A percentile compares a stretch with the other conserved stretches of the same genome.
These are phyloP conservation scores for Sinocyclocheilus grahami DNA, from an alignment of 2,113 vertebrate species.

Conservation along the genomic window DNA sequence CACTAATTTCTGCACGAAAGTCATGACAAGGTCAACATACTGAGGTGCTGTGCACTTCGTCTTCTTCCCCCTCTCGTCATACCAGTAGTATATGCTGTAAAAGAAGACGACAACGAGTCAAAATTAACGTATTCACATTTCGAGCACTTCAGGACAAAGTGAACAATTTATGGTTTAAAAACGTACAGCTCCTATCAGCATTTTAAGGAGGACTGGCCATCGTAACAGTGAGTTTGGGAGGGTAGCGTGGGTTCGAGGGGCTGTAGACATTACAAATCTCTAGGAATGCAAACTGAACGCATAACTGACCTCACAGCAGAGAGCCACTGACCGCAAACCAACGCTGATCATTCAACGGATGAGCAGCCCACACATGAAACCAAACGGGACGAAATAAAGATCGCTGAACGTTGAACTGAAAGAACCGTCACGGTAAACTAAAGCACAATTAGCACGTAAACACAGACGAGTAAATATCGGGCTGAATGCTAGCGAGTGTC, in stretches of 20 bases:
- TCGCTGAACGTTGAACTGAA: not conserved
- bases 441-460: not conserved
- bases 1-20: conserved; percentile 96
- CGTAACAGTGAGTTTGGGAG: not conserved
- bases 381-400: no score
- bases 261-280: conserved; percentile 63
- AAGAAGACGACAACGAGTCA: not conserved
- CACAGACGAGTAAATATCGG: not conserved
- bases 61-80: conserved; percentile 98
- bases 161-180: not conserved
- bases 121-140: not conserved
- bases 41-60: conserved; percentile 98
- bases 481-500: not conserved
- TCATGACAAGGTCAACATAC: conserved; percentile 99
- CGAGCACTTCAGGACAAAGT: no score
- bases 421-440: not conserved
- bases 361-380: not conserved
- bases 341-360: conserved; percentile 36
- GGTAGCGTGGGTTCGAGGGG: not conserved
- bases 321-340: conserved; percentile 41
- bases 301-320: conserved; percentile 31
- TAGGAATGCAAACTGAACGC: conserved; percentile 63
- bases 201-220: conserved; percentile 7
- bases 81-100: conserved; percentile 97
- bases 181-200: no score